phyloP scores from a whole-genome alignment of 1,140 invertebrate genomes.

The Formica selysi region DNA sequence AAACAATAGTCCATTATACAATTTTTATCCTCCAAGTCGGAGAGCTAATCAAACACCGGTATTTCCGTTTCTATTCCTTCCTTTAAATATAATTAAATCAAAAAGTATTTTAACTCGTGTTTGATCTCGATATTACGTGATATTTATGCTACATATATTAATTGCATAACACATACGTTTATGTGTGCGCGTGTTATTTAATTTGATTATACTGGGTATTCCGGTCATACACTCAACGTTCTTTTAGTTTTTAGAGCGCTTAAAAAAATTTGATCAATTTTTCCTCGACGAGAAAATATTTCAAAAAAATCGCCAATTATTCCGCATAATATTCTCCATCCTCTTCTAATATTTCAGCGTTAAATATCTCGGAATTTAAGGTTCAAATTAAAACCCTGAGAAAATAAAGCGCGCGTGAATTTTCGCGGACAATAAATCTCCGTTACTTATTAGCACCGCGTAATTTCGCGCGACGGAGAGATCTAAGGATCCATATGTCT shows the following conservation, averaged over 20 bases:
- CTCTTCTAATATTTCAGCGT: background rate
- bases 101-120: background rate
- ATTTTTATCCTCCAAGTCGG: background rate
- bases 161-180: no score
- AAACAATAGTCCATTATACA: constrained; percentile 29
- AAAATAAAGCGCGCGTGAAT: constrained; percentile 4
- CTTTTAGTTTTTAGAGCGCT: background rate
- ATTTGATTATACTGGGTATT: no score
- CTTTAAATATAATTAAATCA: background rate
- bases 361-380: background rate
- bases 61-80: background rate
- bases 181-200: no score
- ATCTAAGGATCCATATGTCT: background rate
- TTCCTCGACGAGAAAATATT: background rate
- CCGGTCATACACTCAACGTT: background rate
- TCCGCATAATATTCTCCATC: background rate
- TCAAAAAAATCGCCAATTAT: background rate
- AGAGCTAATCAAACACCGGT: background rate
- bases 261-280: background rate
- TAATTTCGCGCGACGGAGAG: background rate
- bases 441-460: background rate
- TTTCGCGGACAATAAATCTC: background rate
- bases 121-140: no score
- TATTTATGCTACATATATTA: no score
- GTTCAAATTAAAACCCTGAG: background rate